These are phyloP conservation scores for Diachasmimorpha longicaudata DNA, from an alignment of 1,140 invertebrate species.

Conservation along the genomic window DNA sequence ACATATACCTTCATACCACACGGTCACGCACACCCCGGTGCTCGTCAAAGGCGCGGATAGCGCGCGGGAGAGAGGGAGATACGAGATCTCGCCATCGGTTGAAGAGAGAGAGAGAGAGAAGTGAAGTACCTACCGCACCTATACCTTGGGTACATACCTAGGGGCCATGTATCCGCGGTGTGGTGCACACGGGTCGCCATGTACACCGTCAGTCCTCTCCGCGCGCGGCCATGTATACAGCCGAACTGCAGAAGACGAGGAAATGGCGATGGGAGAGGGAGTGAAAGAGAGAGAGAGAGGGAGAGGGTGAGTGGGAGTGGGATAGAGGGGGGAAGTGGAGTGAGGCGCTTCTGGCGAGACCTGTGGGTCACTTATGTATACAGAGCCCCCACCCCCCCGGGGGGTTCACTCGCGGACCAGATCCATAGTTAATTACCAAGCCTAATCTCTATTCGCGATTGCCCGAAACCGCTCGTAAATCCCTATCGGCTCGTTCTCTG, in stretches of 20 bases:
- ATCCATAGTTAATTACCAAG: constrained; percentile 64
- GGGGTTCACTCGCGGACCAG: constrained; percentile 50
- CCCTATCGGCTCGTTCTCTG: constrained; percentile 56
- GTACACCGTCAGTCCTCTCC: constrained; percentile 1
- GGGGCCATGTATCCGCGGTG: constrained; percentile 17
- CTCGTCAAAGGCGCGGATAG: constrained; percentile 18
- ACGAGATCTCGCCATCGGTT: too few relatives aligned
- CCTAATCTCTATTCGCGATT: constrained; percentile 64
- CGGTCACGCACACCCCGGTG: constrained; percentile 18
- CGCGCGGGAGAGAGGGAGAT: background rate
- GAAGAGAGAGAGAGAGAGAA: background rate
- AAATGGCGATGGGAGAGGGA: background rate
- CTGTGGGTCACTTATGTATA: constrained; percentile 33
- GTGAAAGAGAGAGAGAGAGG: background rate
- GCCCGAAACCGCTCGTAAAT: constrained; percentile 64
- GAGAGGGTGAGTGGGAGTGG: background rate
- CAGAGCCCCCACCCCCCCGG: constrained; percentile 21
- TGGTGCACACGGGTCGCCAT: background rate
- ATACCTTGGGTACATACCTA: background rate
- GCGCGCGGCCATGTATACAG: background rate
- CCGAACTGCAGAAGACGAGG: constrained; percentile 5
- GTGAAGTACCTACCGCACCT: background rate
- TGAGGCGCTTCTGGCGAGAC: constrained; percentile 37
- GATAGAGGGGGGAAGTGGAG: constrained; percentile 3
- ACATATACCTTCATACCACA: constrained; percentile 17